Base-by-base conservation (phyloP, 2,888 invertebrate species). In the Silvanus unidentatus region DNA sequence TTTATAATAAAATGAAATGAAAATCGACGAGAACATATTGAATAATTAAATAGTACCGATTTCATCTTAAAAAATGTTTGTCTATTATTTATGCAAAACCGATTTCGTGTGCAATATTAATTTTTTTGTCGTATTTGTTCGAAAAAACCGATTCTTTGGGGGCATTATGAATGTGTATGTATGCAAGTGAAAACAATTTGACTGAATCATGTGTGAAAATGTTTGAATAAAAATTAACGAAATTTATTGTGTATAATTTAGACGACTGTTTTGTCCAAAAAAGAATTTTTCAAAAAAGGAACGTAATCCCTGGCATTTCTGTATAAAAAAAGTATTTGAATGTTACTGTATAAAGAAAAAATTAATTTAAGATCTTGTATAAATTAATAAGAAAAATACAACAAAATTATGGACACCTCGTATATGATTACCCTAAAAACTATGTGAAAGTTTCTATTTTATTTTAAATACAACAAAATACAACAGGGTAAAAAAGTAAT, bases 271-370 rank as follows among this genome's bases (percentile, higher is more conserved):
- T 50, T 51, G 45, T 29, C 11, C 29, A 49, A 53, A 45, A 49
- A 55, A n/a, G n/a, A 58, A 56, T 62, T 59, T 52, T 57, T 52
- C 57, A 58, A 62, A 62, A 65, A 63, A 70, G 71, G 72, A 72
- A 72, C 71, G 61, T 62, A 58, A 71, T 63, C 71, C 71, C 69
- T 71, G 71, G 71, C 71, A 71, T 69, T 68, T 65, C 61, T 63
- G 60, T 71, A 66, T 69, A 69, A 67, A 66, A 65, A 57, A n/a
- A 60, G 62, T 60, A 32, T 37, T 57, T 64, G 53, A 68, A 67
- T 66, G 65, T 69, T 68, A 65, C 66, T 56, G 65, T 69, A 68
- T 58, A 64, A 66, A 68, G 65, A 64, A n/a, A n/a, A n/a, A n/a
- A 61, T 58, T 57, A 52, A 60, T 58, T 22, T 22, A 22, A 22